Conservation (phyloP, 1,140 invertebrate species). For the Rhopalosiphum maidis region DNA sequence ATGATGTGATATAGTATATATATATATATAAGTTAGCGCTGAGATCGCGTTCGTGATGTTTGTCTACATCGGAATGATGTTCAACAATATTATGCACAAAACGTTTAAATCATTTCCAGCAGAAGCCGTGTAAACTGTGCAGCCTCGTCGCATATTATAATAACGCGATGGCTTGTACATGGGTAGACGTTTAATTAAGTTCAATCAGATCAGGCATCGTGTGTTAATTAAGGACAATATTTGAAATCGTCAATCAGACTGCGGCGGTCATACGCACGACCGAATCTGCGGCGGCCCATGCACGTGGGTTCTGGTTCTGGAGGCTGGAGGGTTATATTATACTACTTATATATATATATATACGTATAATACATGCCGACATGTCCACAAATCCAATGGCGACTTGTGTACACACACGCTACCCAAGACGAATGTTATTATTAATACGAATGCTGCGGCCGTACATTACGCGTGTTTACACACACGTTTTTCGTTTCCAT, state of each 20-base stretch:
- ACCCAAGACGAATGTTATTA: neutral
- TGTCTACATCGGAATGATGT: no score
- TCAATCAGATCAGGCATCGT: slow-evolving; percentile 50
- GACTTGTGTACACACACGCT: neutral
- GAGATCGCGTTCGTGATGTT: no score
- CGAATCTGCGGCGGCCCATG: neutral
- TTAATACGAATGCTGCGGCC: neutral
- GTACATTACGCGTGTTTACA: neutral
- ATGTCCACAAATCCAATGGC: neutral
- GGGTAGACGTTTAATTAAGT: slow-evolving; percentile 51
- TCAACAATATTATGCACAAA: neutral
- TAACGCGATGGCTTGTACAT: neutral
- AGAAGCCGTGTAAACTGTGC: neutral
- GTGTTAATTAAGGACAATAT: slow-evolving; percentile 43
- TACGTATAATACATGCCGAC: neutral
- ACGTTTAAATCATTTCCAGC: neutral
- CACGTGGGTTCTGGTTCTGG: neutral
- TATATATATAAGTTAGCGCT: no score
- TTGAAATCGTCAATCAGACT: slow-evolving; percentile 52
- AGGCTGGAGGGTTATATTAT: neutral
- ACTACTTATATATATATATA: neutral
- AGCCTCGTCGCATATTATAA: neutral
- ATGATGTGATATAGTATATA: no score
- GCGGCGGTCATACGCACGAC: slow-evolving; percentile 17
- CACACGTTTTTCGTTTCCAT: no score